Percentiles rank a stretch among this genome's conserved stretches.
Conservation (phyloP, 2,797 vertebrate species). For the Sylvilagus floridanus region DNA sequence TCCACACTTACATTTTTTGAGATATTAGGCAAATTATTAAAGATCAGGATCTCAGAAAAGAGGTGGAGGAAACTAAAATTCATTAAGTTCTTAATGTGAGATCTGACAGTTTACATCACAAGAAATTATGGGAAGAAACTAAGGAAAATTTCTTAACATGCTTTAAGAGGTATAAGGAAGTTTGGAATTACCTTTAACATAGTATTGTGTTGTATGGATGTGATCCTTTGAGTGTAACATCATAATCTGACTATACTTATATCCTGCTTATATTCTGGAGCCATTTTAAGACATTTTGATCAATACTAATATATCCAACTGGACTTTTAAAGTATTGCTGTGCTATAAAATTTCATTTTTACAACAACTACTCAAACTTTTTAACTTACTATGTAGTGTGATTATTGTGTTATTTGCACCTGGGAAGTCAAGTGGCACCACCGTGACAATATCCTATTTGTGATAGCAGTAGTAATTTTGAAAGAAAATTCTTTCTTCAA, state of each 20-base stretch:
- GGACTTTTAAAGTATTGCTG: background rate
- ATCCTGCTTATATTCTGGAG: background rate
- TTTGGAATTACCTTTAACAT: background rate
- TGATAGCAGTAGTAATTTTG: background rate
- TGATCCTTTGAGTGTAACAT: background rate
- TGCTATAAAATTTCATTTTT: background rate
- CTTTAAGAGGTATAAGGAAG: background rate
- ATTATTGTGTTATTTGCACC: background rate
- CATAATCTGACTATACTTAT: background rate
- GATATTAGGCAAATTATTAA: background rate
- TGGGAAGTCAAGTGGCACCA: background rate
- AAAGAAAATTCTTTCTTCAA: background rate
- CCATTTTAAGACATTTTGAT: background rate
- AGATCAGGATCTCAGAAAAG: background rate
- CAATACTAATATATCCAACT: background rate
- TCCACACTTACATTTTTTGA: too few species aligned
- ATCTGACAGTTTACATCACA: background rate
- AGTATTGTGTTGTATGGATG: background rate
- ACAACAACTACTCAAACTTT: background rate
- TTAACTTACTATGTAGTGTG: background rate
- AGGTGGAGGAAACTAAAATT: background rate
- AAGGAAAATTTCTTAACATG: background rate
- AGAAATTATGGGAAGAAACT: background rate
- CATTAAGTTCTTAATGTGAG: background rate
- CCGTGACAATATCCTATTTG: background rate